Evolutionary conservation across 2,797 vertebrate species (phyloP).

Genomic region (Anolis apletophallus): DNA sequence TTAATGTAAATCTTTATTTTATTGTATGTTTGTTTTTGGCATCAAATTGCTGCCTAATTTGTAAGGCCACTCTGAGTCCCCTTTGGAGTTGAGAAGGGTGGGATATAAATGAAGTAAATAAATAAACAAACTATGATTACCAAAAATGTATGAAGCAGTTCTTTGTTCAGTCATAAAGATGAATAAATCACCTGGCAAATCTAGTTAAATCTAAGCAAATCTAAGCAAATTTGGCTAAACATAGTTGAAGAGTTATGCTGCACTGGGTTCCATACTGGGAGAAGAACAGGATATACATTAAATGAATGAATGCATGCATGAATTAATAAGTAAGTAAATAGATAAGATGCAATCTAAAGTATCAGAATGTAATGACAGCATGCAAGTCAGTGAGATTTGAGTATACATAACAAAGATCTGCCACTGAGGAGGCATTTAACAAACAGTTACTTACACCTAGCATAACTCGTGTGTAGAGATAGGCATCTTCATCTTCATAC

Average conservation of each 20-base stretch:
- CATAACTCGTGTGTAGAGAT: constrained; percentile 81
- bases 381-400: neutral
- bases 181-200: neutral
- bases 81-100: too few species aligned
- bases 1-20: too few species aligned
- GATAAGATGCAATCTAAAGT: neutral
- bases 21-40: too few species aligned
- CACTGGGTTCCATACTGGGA: too few species aligned
- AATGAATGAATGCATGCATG: too few species aligned
- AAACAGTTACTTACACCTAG: constrained; percentile 81
- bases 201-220: neutral
- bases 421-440: constrained; percentile 20
- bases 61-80: too few species aligned
- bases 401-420: constrained; percentile 14
- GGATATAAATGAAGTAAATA: too few species aligned
- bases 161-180: neutral
- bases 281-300: neutral
- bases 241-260: neutral
- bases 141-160: neutral
- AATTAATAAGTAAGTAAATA: too few species aligned
- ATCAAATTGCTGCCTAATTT: too few species aligned
- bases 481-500: constrained; percentile 80
- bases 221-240: neutral
- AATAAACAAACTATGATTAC: neutral
- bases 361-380: neutral